Evolutionary conservation across 2,113 vertebrate species (phyloP).

Genomic region (Tragelaphus imberbis): DNA sequence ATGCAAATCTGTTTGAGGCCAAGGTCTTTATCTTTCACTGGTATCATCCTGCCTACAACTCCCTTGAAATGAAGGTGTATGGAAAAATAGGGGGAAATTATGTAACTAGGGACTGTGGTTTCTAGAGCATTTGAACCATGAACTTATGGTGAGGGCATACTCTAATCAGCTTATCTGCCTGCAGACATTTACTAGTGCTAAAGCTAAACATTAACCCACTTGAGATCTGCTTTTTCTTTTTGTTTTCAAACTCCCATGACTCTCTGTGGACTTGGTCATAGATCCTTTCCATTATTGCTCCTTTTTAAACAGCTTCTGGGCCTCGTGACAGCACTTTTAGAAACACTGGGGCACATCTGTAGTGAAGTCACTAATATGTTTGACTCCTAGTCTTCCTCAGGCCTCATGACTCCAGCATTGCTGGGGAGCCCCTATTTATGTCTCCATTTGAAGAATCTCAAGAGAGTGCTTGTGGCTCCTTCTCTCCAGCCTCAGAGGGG

Average conservation of each 20-base stretch:
- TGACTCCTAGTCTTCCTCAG: not conserved
- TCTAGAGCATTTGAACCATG: slow-evolving; percentile 24
- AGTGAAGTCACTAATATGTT: not conserved
- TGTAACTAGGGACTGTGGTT: not conserved
- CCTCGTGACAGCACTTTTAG: slow-evolving; percentile 28
- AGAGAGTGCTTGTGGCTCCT: slow-evolving; percentile 6
- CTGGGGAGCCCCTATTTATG: not conserved
- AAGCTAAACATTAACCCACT: slow-evolving; percentile 62
- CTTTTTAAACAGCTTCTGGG: slow-evolving; percentile 35
- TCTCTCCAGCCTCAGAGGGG: not conserved
- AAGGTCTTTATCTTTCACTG: not conserved
- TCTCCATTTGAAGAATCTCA: not conserved
- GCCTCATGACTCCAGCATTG: not conserved
- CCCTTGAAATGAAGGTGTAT: not conserved
- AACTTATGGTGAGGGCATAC: not conserved
- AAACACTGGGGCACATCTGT: slow-evolving; percentile 39
- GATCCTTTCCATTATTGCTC: not conserved
- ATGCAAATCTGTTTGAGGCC: not conserved
- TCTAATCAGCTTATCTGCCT: not conserved
- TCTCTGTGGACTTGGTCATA: not conserved
- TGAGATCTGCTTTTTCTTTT: slow-evolving; percentile 13
- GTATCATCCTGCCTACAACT: not conserved
- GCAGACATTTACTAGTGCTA: not conserved
- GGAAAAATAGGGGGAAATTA: not conserved
- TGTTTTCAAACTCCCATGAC: not conserved